These are phyloP conservation scores for Hirtodrosophila histrioides DNA, from an alignment of 2,888 invertebrate genomes.

Conservation along the genomic window DNA sequence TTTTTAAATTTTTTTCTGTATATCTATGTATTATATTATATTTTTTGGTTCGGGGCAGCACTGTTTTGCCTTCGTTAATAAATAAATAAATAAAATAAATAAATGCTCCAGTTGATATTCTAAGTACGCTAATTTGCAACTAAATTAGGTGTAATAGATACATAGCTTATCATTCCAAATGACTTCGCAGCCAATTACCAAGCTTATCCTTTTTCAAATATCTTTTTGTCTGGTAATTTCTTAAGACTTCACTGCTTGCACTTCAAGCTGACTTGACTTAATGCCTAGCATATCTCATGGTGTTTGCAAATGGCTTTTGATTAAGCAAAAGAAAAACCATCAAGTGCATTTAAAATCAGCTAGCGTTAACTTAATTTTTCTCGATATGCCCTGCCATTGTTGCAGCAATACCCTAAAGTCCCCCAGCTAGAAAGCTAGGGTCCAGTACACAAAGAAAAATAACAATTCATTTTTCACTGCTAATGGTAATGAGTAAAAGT, in stretches of 20 bases:
- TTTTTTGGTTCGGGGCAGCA: no score
- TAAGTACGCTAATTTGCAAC: no score
- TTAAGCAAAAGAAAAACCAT: slow-evolving; percentile 24
- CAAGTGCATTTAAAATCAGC: slow-evolving; percentile 65
- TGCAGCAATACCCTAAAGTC: slow-evolving; percentile 26
- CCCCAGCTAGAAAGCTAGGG: not conserved
- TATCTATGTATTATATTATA: no score
- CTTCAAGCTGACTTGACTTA: slow-evolving; percentile 30
- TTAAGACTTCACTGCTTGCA: slow-evolving; percentile 15
- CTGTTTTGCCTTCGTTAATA: no score
- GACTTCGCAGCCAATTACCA: no score
- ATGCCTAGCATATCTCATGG: slow-evolving; percentile 30
- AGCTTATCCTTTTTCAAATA: no score
- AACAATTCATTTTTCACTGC: not conserved
- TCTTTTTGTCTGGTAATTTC: slow-evolving; percentile 1
- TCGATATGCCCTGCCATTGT: slow-evolving; percentile 66
- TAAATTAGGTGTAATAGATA: no score
- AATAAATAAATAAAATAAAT: no score
- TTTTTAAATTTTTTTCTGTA: no score
- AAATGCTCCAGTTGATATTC: no score
- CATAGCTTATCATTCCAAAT: no score
- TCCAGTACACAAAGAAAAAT: not conserved
- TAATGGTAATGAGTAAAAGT: no score
- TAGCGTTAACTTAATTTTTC: slow-evolving; percentile 73
- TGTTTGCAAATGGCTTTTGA: not conserved